Evolutionary conservation across 2,888 invertebrate species (phyloP).

Genomic region (Hemaris fuciformis): DNA sequence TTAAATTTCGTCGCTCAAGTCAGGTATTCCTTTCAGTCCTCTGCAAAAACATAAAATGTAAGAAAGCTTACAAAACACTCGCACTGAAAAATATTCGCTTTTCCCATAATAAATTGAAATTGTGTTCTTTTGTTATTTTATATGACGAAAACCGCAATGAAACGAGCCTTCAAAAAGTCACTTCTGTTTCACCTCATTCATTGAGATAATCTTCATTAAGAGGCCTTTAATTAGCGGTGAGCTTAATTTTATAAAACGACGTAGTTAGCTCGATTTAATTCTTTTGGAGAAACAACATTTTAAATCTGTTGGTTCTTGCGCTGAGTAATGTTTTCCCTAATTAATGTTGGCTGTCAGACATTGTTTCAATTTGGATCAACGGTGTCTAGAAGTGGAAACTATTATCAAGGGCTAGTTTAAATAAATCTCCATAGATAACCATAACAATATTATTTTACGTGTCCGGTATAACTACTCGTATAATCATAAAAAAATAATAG

Average conservation of each 20-base stretch:
- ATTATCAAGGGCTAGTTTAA: not conserved
- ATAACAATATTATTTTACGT: no score
- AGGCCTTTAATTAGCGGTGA: slow-evolving; percentile 9
- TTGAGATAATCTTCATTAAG: slow-evolving; percentile 11
- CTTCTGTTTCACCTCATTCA: slow-evolving; percentile 11
- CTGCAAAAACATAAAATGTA: slow-evolving; percentile 43
- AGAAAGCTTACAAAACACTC: not conserved
- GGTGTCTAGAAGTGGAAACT: not conserved
- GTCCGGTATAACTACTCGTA: not conserved
- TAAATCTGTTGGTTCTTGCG: not conserved
- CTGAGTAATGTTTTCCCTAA: not conserved
- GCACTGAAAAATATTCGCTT: not conserved
- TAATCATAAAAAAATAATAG: not conserved
- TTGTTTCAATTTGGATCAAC: not conserved
- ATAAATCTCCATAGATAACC: no score
- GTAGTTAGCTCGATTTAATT: not conserved
- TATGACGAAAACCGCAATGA: not conserved
- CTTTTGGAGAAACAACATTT: not conserved
- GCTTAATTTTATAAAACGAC: not conserved
- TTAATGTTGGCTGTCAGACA: not conserved
- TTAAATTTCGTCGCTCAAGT: slow-evolving; percentile 57
- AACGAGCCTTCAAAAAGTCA: not conserved
- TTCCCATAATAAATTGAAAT: not conserved
- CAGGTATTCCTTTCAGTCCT: slow-evolving; percentile 73
- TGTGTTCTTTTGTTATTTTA: not conserved